Base-by-base conservation (phyloP, 2,113 vertebrate genomes). In the Pteronura brasiliensis region DNA sequence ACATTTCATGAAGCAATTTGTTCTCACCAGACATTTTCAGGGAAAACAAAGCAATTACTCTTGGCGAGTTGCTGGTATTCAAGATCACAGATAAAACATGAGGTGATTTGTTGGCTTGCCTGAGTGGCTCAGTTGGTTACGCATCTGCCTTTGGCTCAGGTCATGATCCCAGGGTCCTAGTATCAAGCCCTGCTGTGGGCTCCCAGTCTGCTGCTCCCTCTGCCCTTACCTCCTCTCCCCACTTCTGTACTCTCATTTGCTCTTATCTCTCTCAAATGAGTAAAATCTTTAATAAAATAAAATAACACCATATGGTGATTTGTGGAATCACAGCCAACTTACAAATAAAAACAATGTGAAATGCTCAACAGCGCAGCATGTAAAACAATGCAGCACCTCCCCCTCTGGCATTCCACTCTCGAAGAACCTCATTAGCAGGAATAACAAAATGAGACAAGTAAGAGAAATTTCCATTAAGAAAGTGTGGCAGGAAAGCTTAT, bases 1-100 rank as follows among this genome's bases (percentile, higher is more conserved):
- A 87, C 90, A 96, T 90, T 96, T 95, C 52, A 96, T 84, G 80
- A 69, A 79, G 12, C 65, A 93, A 82, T 93, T 92, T 97, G 90
- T 92, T 97, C 95, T 90, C 72, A 39, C 63, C 11, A 93, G 65
- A 94, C 80, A 93, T 92, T 82, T 92, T 96, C 92, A 80, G 74
- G 97, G 96, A 96, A 71, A 93, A 76, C 29, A n/a, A 61, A 89
- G 91, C 39, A 61, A 15, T 34, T 97, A 91, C 92, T 88, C 71
- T 71, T 14, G 21, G 59, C 13, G 31, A 96, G 61, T 11, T 80
- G 80, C 63, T 94, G 71, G 55, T 90, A 91, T 88, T 7, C 59
- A 69, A 95, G 92, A 92, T 95, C 63, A n/a, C 90, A 96, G 42
- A 92, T 89, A 55, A 94, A 87, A 72, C 88, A 81, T 42, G 93